A percentile compares a stretch with the other conserved stretches of the same genome.
These are phyloP conservation scores for Chrysolina haemoptera DNA, from an alignment of 2,888 invertebrate species.

Conservation along the genomic window DNA sequence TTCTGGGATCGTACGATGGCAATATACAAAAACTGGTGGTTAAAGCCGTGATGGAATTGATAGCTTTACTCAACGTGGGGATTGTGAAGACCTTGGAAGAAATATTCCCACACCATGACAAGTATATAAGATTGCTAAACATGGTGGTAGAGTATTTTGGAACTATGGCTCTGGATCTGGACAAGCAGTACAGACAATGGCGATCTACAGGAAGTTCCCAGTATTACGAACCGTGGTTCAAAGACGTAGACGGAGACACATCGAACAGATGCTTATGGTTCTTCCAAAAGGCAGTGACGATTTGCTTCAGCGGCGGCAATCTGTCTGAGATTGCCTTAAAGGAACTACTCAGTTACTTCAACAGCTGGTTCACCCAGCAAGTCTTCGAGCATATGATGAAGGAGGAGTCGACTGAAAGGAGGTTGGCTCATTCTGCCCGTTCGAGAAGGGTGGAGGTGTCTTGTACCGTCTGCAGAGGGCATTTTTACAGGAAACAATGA, in stretches of 20 bases:
- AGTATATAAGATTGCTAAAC: slow-evolving; percentile 28
- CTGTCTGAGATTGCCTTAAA: slow-evolving; percentile 44
- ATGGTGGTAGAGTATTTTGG: slow-evolving; percentile 43
- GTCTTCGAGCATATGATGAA: slow-evolving; percentile 42
- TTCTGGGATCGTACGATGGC: slow-evolving; percentile 21
- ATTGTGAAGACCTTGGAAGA: slow-evolving; percentile 38
- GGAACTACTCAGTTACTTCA: slow-evolving; percentile 54
- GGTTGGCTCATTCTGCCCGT: slow-evolving; percentile 41
- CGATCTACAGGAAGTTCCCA: slow-evolving; percentile 41
- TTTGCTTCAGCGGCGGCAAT: slow-evolving; percentile 42
- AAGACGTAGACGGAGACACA: slow-evolving; percentile 42
- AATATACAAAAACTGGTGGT: slow-evolving; percentile 34
- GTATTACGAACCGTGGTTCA: slow-evolving; percentile 48
- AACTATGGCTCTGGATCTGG: slow-evolving; percentile 44
- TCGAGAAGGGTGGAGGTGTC: slow-evolving; percentile 31
- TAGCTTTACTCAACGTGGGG: slow-evolving; percentile 18
- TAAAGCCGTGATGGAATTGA: slow-evolving; percentile 31
- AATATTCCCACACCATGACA: slow-evolving; percentile 46
- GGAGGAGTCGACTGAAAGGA: slow-evolving; percentile 33
- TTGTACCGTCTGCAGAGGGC: slow-evolving; percentile 52
- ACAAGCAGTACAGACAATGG: slow-evolving; percentile 49
- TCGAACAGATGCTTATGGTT: slow-evolving; percentile 42
- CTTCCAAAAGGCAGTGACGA: slow-evolving; percentile 47
- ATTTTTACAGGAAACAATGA: slow-evolving; percentile 42
- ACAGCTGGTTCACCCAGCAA: slow-evolving; percentile 49